phyloP scores from a whole-genome alignment of 2,113 vertebrate species.

The Lepus europaeus region DNA sequence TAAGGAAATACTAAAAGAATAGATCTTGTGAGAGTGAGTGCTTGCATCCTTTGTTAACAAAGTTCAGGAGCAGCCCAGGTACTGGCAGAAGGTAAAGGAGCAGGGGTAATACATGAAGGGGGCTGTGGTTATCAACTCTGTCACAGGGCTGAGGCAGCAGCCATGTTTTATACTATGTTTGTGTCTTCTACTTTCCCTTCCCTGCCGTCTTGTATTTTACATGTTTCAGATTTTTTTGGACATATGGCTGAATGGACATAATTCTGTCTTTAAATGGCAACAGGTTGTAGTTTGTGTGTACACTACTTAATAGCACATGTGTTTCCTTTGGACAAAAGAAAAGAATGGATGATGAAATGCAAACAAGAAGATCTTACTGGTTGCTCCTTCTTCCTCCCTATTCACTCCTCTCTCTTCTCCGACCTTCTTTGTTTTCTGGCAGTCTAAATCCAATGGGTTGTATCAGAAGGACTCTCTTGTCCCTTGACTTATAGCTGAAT shows the following conservation, averaged over 20 bases:
- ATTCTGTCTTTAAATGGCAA: slow-evolving; percentile 9
- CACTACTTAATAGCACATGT: background rate
- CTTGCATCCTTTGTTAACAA: background rate
- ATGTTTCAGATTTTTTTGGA: background rate
- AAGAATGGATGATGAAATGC: background rate
- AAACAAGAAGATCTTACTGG: background rate
- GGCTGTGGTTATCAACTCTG: background rate
- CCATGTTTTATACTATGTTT: background rate
- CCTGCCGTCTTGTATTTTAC: background rate
- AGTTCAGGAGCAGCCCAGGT: background rate
- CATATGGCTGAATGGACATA: background rate
- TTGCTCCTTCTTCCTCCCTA: background rate
- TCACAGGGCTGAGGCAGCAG: background rate
- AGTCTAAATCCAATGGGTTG: background rate
- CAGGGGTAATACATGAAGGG: background rate
- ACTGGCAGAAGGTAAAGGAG: background rate
- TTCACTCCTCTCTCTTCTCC: background rate
- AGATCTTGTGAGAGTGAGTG: background rate
- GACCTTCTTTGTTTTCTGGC: background rate
- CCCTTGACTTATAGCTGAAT: background rate
- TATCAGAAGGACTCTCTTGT: background rate
- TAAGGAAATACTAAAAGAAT: background rate
- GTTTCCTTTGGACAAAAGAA: slow-evolving; percentile 38
- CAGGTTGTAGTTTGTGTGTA: background rate
- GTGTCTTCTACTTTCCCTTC: background rate